Conservation (phyloP, 2,113 vertebrate genomes). For the Clarias batrachus region DNA sequence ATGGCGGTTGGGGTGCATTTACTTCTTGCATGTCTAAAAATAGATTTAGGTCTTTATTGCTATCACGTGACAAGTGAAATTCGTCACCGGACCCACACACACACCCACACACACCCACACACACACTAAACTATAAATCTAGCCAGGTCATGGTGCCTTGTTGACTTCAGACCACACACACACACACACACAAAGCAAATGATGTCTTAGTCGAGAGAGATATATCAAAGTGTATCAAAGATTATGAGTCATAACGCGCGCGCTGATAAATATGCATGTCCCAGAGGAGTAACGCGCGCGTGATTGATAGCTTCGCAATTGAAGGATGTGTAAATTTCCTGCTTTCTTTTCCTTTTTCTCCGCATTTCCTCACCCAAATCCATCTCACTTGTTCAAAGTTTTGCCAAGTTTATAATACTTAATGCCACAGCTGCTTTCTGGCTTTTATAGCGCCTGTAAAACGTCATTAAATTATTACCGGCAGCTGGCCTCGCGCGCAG, state of each 20-base stretch:
- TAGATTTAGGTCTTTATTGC: no score
- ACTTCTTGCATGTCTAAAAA: no score
- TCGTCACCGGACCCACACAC: not conserved
- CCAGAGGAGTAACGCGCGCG: constrained; percentile 97
- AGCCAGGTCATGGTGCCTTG: constrained; percentile 87
- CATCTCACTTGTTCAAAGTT: constrained; percentile 99
- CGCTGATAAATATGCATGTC: constrained; percentile 99
- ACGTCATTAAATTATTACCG: constrained; percentile 85
- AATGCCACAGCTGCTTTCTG: constrained; percentile 95
- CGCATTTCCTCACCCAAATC: constrained; percentile 90
- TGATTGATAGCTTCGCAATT: constrained; percentile 99
- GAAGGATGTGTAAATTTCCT: constrained; percentile 99
- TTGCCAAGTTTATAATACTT: constrained; percentile 99
- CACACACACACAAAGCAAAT: constrained; percentile 38
- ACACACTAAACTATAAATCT: constrained; percentile 86
- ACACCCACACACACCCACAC: not conserved
- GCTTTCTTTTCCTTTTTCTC: constrained; percentile 69
- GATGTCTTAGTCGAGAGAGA: constrained; percentile 98
- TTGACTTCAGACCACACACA: constrained; percentile 62
- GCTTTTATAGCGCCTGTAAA: constrained; percentile 86
- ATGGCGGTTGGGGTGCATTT: no score
- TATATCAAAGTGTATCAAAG: constrained; percentile 99
- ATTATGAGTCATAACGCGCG: constrained; percentile 99
- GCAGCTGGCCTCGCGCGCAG: constrained; percentile 78
- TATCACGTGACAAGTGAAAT: not conserved